These are phyloP conservation scores for Fukomys damarensis DNA, from an alignment of 2,113 vertebrate genomes.

Conservation along the genomic window DNA sequence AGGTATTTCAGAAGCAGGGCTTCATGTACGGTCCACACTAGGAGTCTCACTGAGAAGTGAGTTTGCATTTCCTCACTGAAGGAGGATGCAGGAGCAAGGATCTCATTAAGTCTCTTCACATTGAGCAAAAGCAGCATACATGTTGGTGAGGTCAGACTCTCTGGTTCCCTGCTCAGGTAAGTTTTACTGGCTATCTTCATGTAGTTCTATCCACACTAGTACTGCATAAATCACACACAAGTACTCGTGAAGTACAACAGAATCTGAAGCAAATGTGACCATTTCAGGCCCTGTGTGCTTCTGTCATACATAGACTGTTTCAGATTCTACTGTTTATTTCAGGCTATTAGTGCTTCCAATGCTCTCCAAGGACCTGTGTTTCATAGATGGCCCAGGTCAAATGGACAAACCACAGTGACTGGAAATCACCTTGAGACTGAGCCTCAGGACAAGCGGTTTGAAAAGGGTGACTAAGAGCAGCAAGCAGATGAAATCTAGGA, in stretches of 20 bases:
- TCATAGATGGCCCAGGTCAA: too few relatives aligned
- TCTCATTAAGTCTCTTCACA: background rate
- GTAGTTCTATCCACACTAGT: background rate
- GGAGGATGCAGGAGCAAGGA: background rate
- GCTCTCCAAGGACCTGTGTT: background rate
- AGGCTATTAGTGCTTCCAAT: background rate
- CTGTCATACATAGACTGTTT: background rate
- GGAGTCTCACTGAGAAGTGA: background rate
- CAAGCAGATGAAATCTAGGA: too few relatives aligned
- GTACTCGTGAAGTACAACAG: background rate
- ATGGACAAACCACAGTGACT: background rate
- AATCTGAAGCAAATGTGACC: background rate
- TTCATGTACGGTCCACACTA: accelerated
- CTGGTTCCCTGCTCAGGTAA: background rate
- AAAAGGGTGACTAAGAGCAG: background rate
- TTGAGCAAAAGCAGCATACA: too few relatives aligned
- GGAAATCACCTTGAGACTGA: background rate
- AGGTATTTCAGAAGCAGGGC: background rate
- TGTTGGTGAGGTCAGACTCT: background rate
- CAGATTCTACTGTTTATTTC: background rate
- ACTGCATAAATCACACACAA: background rate
- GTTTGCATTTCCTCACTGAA: background rate
- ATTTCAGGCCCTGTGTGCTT: too few relatives aligned
- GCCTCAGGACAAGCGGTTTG: background rate
- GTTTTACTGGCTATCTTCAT: background rate